Conservation (phyloP, 2,888 invertebrate species). For the Ametastegia equiseti region DNA sequence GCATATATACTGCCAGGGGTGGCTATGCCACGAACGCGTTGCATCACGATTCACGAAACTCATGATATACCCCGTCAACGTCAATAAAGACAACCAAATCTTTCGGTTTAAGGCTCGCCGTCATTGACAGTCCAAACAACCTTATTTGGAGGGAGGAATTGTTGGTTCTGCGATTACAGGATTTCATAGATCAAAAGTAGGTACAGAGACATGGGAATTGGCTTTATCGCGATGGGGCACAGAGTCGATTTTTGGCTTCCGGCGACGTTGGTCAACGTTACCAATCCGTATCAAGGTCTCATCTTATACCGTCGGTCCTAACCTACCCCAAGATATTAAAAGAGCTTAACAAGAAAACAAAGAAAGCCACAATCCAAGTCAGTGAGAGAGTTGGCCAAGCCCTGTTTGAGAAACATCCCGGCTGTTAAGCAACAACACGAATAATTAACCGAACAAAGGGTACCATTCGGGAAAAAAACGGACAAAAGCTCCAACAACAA, state of each 20-base stretch:
- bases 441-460: conserved; percentile 72
- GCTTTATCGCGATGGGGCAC: neutral
- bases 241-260: neutral
- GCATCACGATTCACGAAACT: conserved; percentile 43
- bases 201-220: neutral
- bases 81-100: conserved; percentile 17
- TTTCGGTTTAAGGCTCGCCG: neutral
- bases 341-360: conserved; percentile 61
- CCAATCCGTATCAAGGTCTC: neutral
- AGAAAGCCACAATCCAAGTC: conserved; percentile 50
- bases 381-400: conserved; percentile 50
- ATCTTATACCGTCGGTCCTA: conserved; percentile 49
- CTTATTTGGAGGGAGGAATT: neutral
- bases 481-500: conserved; percentile 70
- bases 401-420: conserved; percentile 67
- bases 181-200: neutral
- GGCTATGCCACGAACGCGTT: conserved; percentile 18
- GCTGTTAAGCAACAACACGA: conserved; percentile 70
- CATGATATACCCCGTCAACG: conserved; percentile 35
- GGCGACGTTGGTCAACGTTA: conserved; percentile 4
- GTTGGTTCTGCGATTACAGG: neutral
- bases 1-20: conserved; percentile 34
- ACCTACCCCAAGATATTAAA: conserved; percentile 57
- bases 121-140: neutral
- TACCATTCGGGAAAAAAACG: conserved; percentile 57